phyloP scores from a whole-genome alignment of 2,888 invertebrate genomes.

The Neoitamus cyanurus region DNA sequence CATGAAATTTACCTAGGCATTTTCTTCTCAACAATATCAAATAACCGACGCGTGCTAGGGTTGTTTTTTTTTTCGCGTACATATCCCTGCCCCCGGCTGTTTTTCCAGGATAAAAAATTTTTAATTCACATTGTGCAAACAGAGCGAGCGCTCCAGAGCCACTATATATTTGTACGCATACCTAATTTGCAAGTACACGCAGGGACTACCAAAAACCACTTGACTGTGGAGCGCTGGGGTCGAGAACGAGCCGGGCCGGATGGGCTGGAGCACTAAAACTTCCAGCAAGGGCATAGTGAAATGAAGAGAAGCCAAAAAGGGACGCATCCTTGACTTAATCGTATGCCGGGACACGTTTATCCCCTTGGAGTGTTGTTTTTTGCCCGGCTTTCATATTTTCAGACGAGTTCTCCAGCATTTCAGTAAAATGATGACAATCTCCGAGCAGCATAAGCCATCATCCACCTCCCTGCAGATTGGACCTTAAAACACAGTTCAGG shows the following conservation, averaged over 20 bases:
- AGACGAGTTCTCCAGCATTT: conserved; percentile 29
- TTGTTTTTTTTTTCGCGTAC: not conserved
- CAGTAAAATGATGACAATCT: conserved; percentile 49
- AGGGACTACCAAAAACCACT: conserved; percentile 34
- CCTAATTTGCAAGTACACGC: conserved; percentile 33
- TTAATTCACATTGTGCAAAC: conserved; percentile 42
- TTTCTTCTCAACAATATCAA: not conserved
- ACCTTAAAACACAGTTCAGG: conserved; percentile 40
- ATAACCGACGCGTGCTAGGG: not conserved
- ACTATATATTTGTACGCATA: conserved; percentile 38
- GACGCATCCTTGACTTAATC: conserved; percentile 51
- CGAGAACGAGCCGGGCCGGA: not conserved
- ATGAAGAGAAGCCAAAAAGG: conserved; percentile 27
- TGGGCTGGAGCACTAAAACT: conserved; percentile 16
- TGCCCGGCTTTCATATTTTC: conserved; percentile 36
- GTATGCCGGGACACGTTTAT: conserved; percentile 54
- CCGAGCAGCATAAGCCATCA: conserved; percentile 45
- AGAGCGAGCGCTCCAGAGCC: not conserved
- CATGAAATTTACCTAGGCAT: not conserved
- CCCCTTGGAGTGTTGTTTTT: conserved; percentile 46
- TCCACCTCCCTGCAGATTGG: conserved; percentile 22
- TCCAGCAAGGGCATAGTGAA: not conserved
- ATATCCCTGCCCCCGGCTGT: not conserved
- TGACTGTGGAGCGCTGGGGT: not conserved
- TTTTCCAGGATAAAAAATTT: conserved; percentile 25